phyloP scores from a whole-genome alignment of 1,140 invertebrate genomes.

The Zaprionus inermis region DNA sequence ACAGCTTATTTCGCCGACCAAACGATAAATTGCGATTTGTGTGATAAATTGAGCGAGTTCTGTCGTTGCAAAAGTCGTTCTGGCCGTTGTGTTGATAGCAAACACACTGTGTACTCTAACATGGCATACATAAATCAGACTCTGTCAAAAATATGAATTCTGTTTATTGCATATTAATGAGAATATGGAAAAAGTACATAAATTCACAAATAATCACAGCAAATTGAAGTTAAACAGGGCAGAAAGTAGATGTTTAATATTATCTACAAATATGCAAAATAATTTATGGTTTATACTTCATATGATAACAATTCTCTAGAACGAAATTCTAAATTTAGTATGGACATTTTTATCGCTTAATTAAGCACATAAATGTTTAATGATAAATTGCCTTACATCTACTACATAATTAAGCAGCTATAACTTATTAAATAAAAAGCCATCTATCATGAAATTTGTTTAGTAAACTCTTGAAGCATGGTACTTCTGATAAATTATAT shows the following conservation, averaged over 20 bases:
- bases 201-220: not conserved
- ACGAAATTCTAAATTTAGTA: not conserved
- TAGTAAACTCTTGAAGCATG: not conserved
- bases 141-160: not conserved
- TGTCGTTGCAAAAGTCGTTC: not conserved
- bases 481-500: not conserved
- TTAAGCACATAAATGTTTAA: too few species aligned
- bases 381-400: too few species aligned
- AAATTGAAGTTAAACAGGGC: not conserved
- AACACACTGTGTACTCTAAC: conserved; percentile 2
- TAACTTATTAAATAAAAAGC: not conserved
- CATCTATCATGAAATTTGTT: not conserved
- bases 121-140: not conserved
- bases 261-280: not conserved
- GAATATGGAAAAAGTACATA: not conserved
- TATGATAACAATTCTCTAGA: too few species aligned
- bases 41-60: conserved; percentile 5
- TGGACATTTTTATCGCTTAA: too few species aligned
- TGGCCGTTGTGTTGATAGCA: not conserved
- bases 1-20: not conserved
- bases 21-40: conserved; percentile 8
- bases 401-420: too few species aligned
- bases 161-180: not conserved
- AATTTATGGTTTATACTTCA: not conserved
- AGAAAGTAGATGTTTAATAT: not conserved